phyloP scores from a whole-genome alignment of 1,140 invertebrate genomes.

The Manduca sexta region DNA sequence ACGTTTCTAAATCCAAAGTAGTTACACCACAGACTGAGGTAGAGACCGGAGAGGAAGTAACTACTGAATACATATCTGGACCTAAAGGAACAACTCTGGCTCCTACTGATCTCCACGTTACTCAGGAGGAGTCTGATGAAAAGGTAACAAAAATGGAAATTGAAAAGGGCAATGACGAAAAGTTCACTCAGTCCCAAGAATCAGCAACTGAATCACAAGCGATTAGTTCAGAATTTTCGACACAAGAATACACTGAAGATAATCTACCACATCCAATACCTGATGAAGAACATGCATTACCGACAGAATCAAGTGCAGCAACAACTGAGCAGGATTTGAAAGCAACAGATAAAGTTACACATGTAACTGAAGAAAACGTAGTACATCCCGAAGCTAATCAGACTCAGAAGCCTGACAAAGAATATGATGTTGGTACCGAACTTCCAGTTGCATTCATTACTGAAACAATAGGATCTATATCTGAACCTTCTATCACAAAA shows the following conservation, averaged over 20 bases:
- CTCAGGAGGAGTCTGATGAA: too few species aligned
- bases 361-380: background rate
- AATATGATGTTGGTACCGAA: constrained; percentile 11
- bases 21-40: background rate
- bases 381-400: constrained; percentile 8
- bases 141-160: too few species aligned
- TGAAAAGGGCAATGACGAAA: too few species aligned
- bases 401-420: constrained; percentile 9
- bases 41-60: background rate
- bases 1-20: background rate
- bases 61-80: background rate
- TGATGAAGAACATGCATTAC: constrained; percentile 3
- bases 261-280: background rate
- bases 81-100: too few species aligned
- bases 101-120: too few species aligned
- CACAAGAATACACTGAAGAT: background rate
- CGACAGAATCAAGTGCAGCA: constrained; percentile 8
- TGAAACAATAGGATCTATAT: background rate
- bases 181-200: too few species aligned
- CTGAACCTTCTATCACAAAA: background rate
- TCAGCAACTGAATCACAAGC: too few species aligned
- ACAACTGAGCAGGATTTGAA: constrained; percentile 7
- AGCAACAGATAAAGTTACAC: constrained; percentile 9
- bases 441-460: background rate
- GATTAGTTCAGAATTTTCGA: too few species aligned